Base-by-base conservation (phyloP, 2,888 invertebrate species). In the Caenorhabditis doughertyi region DNA sequence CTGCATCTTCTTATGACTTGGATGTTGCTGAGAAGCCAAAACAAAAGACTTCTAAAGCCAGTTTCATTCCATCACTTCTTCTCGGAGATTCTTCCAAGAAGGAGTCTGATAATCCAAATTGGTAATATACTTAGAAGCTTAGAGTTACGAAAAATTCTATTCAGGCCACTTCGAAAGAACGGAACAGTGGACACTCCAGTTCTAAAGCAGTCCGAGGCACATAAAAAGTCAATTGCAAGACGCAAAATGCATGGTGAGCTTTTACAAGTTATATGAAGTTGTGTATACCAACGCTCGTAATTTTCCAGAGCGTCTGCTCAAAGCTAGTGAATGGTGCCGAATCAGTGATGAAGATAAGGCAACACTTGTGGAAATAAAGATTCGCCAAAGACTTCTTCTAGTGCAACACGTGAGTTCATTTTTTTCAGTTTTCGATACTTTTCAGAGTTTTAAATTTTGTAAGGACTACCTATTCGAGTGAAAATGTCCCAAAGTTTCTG, bases 241-340 rank as follows among this genome's bases (percentile, higher is more conserved):
- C 65, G 65, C 11, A 53, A 44, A 21, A 72, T 18, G 18, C 47
- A 60, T 58, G 56, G 60, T 60, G 21, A 55, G 42, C 2, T 21
- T 5, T 25, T 18, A 58, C 3, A n/a, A 39, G 23, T 7, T 35
- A 35, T 5, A 35, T 35, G 7, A 35, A 35, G 9, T 7, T 9
- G 9, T 7, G 35, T 35, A 7, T 35, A n/a, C n/a, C n/a, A 5
- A 35, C 5, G 35, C 9, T 35, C 11, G 16, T 42, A 16, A 16
- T 58, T 64, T n/a, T n/a, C n/a, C 23, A 74, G 74, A 74, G 21
- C n/a, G 35, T 4, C 74, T 74, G 0, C 49, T 74, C 8, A 65
- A 56, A 23, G 56, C 74, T 0, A 56, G 55, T 35, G 74, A 65
- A 18, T 74, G 74, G 74, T 29, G 25, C 2, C 44, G 65, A 5